Evolutionary conservation across 2,888 invertebrate genomes (phyloP).

Genomic region (Drosophila macrospina): DNA sequence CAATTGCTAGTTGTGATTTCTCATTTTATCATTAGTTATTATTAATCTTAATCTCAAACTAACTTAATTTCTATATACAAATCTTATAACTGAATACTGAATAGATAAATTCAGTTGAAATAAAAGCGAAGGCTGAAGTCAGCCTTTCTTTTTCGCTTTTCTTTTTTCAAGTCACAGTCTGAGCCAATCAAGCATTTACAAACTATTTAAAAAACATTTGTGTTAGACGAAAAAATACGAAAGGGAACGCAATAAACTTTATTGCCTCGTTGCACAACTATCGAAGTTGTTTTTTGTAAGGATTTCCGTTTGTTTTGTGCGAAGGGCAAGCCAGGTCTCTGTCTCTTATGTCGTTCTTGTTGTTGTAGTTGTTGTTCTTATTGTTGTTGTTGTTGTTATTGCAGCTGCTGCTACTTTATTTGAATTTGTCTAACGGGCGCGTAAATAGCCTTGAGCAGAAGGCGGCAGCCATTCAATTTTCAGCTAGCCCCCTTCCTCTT

Average conservation of each 20-base stretch:
- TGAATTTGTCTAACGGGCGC: slow-evolving; percentile 66
- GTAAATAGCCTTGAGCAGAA: slow-evolving; percentile 67
- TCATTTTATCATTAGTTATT: no score
- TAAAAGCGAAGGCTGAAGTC: background rate
- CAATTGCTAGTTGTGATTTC: no score
- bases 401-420: slow-evolving; percentile 47
- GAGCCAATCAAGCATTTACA: slow-evolving; percentile 2
- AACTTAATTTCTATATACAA: background rate
- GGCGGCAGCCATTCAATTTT: slow-evolving; percentile 50
- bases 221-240: no score
- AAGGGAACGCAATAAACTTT: slow-evolving; percentile 55
- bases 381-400: slow-evolving; percentile 27
- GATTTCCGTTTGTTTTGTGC: slow-evolving; percentile 36
- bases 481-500: background rate
- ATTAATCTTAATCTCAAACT: background rate
- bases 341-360: slow-evolving; percentile 20
- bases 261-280: slow-evolving; percentile 66
- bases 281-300: slow-evolving; percentile 35
- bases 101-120: background rate
- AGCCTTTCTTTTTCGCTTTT: no score
- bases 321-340: slow-evolving; percentile 37
- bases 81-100: background rate
- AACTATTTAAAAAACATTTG: slow-evolving; percentile 6
- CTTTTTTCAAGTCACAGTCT: slow-evolving; percentile 1
- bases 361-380: slow-evolving; percentile 24